These are phyloP conservation scores for Scomber scombrus DNA, from an alignment of 2,113 vertebrate species.

Conservation along the genomic window DNA sequence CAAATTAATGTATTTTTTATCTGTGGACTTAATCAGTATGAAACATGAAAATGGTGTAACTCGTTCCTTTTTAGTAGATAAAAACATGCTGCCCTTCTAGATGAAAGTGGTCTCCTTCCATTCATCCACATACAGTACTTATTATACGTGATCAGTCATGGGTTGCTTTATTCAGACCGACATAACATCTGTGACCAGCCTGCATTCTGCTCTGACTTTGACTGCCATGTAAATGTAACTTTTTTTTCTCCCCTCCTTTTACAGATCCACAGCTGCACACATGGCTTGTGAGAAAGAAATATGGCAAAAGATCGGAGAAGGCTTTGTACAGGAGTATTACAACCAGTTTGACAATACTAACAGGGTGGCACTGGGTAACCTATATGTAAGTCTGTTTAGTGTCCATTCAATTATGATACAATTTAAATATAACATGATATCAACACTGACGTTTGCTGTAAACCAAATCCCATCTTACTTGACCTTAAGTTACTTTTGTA, in stretches of 20 bases:
- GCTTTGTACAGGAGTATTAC: constrained; percentile 83
- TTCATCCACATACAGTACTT: no score
- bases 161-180: neutral
- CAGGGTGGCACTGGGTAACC: constrained; percentile 76
- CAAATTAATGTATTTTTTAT: no score
- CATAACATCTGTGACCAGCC: neutral
- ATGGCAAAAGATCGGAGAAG: constrained; percentile 83
- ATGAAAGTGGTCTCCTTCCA: no score
- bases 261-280: constrained; percentile 46
- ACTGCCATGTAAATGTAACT: neutral
- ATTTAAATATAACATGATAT: no score
- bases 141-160: no score
- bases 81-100: no score
- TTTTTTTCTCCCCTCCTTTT: neutral
- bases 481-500: neutral
- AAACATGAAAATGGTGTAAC: no score
- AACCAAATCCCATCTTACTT: neutral
- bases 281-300: constrained; percentile 82
- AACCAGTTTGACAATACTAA: constrained; percentile 78
- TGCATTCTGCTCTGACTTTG: neutral
- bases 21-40: no score
- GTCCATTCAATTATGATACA: constrained; percentile 24
- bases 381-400: constrained; percentile 76
- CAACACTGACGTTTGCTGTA: neutral
- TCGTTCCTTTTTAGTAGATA: no score